Percentiles rank a stretch among this genome's conserved stretches.
phyloP scores from a whole-genome alignment of 2,113 vertebrate genomes.

The Saccopteryx leptura region DNA sequence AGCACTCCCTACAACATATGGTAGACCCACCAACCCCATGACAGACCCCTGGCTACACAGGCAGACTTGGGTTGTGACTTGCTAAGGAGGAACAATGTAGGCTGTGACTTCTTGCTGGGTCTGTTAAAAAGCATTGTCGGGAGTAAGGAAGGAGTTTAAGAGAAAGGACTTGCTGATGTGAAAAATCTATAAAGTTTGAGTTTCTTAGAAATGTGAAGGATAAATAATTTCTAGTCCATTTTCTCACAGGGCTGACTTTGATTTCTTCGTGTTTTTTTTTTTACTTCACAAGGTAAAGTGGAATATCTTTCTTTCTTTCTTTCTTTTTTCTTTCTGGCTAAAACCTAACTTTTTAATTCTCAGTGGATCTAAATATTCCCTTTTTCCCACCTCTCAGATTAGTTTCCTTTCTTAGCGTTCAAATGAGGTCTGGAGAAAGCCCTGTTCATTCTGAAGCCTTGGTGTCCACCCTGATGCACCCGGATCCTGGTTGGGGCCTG shows the following conservation, averaged over 20 bases:
- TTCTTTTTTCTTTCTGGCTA: background rate
- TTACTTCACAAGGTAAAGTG: background rate
- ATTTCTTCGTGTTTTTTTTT: background rate
- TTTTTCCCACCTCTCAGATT: background rate
- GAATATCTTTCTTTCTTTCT: background rate
- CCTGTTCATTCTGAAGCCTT: background rate
- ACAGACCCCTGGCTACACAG: background rate
- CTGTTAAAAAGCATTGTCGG: background rate
- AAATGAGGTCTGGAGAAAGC: background rate
- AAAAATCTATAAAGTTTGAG: background rate
- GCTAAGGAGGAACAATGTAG: background rate
- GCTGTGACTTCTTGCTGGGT: background rate
- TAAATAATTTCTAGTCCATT: background rate
- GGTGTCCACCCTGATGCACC: background rate
- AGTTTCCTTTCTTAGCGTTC: background rate
- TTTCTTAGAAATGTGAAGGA: background rate
- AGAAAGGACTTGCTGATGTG: background rate
- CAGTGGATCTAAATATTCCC: background rate
- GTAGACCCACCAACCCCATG: background rate
- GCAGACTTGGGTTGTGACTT: background rate
- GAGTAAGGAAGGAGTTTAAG: background rate
- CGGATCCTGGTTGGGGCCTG: background rate
- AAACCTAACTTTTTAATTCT: conserved; percentile 41
- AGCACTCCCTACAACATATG: background rate
- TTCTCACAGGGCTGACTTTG: background rate